These are phyloP conservation scores for Venustoraphidia nigricollis DNA, from an alignment of 2,888 invertebrate genomes.

Conservation along the genomic window DNA sequence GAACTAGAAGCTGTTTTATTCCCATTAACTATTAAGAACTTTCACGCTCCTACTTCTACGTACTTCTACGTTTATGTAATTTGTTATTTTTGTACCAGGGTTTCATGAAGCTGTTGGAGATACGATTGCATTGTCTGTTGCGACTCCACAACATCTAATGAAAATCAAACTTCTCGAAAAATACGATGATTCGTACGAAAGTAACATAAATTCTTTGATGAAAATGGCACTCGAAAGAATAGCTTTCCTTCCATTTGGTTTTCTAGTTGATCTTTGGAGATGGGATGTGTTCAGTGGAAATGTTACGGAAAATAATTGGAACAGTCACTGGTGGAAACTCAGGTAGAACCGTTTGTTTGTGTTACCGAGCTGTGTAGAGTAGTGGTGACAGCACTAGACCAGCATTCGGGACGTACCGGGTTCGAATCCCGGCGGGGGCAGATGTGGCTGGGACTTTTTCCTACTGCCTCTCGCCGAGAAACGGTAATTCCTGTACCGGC, in stretches of 20 bases:
- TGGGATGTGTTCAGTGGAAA: slow-evolving; percentile 37
- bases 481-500: too few species aligned
- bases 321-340: slow-evolving; percentile 28
- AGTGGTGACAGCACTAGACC: too few species aligned
- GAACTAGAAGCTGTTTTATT: slow-evolving; percentile 1
- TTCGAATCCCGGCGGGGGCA: too few species aligned
- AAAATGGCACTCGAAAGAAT: slow-evolving; percentile 31
- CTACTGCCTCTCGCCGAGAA: too few species aligned
- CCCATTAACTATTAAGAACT: too few species aligned
- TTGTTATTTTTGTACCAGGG: slow-evolving; percentile 22
- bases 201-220: slow-evolving; percentile 32
- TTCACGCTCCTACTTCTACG: too few species aligned
- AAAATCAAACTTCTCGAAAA: slow-evolving; percentile 28
- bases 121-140: slow-evolving; percentile 39
- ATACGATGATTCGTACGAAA: slow-evolving; percentile 19
- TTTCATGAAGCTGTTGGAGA: slow-evolving; percentile 51
- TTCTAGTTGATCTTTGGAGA: slow-evolving; percentile 39
- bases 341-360: slow-evolving; percentile 12
- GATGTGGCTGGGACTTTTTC: too few species aligned
- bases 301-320: slow-evolving; percentile 26
- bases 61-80: too few species aligned
- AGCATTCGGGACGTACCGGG: too few species aligned
- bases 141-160: slow-evolving; percentile 33
- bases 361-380: too few species aligned
- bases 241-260: slow-evolving; percentile 39